A percentile compares a stretch with the other conserved stretches of the same genome.
phyloP scores from a whole-genome alignment of 1,140 invertebrate genomes.

The Melipona quadrifasciata region DNA sequence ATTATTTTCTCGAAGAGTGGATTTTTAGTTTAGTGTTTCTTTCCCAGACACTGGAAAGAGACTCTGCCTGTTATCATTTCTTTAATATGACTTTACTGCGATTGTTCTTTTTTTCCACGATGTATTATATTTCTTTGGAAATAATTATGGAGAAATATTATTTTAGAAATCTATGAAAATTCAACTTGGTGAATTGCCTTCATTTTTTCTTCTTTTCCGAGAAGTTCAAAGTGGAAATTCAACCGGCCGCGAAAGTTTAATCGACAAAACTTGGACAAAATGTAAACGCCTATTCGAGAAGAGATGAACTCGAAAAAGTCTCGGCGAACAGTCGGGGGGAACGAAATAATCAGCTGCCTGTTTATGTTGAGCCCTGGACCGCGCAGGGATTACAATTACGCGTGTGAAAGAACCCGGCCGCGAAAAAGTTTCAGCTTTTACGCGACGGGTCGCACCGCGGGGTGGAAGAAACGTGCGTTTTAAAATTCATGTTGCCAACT shows the following conservation, averaged over 20 bases:
- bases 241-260: not conserved
- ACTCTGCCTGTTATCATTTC: no score
- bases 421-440: conserved; percentile 1
- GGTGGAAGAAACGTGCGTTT: not conserved
- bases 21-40: no score
- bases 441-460: no score
- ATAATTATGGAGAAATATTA: no score
- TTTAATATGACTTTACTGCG: no score
- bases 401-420: not conserved
- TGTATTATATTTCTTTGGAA: no score
- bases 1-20: no score
- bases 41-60: no score
- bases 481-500: conserved; percentile 30
- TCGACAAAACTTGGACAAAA: not conserved
- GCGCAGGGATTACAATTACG: conserved; percentile 6
- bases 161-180: no score
- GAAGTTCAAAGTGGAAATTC: not conserved
- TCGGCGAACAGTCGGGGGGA: not conserved
- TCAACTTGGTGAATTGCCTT: no score
- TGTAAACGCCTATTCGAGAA: not conserved
- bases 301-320: not conserved
- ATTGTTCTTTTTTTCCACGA: no score
- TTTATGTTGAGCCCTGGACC: conserved; percentile 4
- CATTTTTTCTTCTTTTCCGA: no score
- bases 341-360: conserved; percentile 20